Base-by-base conservation (phyloP, 2,113 vertebrate species). In the Propithecus coquereli region DNA sequence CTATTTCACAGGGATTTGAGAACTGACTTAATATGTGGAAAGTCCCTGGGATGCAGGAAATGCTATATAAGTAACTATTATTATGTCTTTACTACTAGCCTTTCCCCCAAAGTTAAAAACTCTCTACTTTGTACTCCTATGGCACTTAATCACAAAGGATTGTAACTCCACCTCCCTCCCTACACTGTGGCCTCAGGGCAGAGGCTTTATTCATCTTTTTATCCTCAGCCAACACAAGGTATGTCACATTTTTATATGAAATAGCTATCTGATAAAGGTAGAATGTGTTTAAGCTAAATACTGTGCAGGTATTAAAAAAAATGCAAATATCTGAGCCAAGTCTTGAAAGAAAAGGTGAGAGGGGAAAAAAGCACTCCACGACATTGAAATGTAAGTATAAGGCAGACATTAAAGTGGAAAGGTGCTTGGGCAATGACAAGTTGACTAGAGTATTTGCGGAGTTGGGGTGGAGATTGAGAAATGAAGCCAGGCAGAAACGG, bases 231-330 rank as follows among this genome's bases (percentile, higher is more conserved):
- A 83, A 71, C 13, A 89, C 14, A 76, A 94, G 68, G 14, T 40
- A 40, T 73, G 50, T 34, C 61, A 81, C 47, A 54, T 77, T 90
- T 92, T 94, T 37, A 95, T 59, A 8, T 66, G n/a, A 81, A 88
- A 84, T 54, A 96, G 52, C 40, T 88, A 70, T 70, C 50, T n/a
- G 89, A 45, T 80, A 89, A 95, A 66, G 30, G n/a, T 96, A 40
- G 10, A 84, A 63, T 74, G 6, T 81, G 30, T 73, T 96, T n/a
- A 93, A 93, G 57, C 20, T 95, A 88, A 92, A 93, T 73, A 70
- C 13, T 65, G 9, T 32, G 30, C 2, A 94, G 6, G 47, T 86
- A 73, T 27, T 27, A 18, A 83, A 71, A 23, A 90, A 95, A 95
- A 77, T 82, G 47, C 25, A 93, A 85, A 65, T 37, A 73, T 89